These are phyloP conservation scores for Cheilosia pagana DNA, from an alignment of 2,888 invertebrate genomes.

Conservation along the genomic window DNA sequence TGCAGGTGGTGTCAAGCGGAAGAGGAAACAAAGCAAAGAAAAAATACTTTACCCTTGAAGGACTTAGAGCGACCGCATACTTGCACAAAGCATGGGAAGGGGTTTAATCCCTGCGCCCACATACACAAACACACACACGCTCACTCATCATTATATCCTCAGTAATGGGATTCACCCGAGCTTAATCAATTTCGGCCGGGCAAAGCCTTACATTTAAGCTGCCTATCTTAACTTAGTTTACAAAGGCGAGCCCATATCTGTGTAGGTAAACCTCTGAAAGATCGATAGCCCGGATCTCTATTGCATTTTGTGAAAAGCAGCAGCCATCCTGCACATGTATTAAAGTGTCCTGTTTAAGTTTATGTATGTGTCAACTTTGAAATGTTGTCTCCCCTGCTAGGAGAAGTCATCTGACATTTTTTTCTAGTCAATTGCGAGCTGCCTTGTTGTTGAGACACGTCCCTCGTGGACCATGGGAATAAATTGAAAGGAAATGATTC, in stretches of 20 bases:
- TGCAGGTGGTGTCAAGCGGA: slow-evolving; percentile 7
- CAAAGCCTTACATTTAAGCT: slow-evolving; percentile 49
- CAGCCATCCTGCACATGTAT: background rate
- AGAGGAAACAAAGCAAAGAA: slow-evolving; percentile 8
- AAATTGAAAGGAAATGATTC: slow-evolving; percentile 83
- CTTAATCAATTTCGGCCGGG: slow-evolving; percentile 43
- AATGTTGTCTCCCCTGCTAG: slow-evolving; percentile 27
- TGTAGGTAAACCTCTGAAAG: background rate
- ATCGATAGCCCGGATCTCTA: slow-evolving; percentile 38
- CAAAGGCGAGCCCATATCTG: background rate
- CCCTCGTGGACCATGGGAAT: slow-evolving; percentile 75
- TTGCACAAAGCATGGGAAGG: slow-evolving; percentile 20
- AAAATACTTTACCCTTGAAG: slow-evolving; percentile 16
- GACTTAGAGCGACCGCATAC: slow-evolving; percentile 43
- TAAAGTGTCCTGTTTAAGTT: slow-evolving; percentile 38
- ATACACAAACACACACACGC: slow-evolving; percentile 9
- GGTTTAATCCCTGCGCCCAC: slow-evolving; percentile 37
- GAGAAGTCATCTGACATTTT: slow-evolving; percentile 39
- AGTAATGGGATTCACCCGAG: slow-evolving; percentile 28
- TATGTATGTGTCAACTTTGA: slow-evolving; percentile 60
- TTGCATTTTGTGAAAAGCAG: slow-evolving; percentile 9
- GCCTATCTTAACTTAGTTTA: slow-evolving; percentile 43
- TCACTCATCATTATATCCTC: background rate
- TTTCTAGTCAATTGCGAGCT: slow-evolving; percentile 12
- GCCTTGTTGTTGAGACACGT: slow-evolving; percentile 34